These are phyloP conservation scores for Actinopyga echinites DNA, from an alignment of 53 echinoderm and acorn worm genomes.

Conservation along the genomic window DNA sequence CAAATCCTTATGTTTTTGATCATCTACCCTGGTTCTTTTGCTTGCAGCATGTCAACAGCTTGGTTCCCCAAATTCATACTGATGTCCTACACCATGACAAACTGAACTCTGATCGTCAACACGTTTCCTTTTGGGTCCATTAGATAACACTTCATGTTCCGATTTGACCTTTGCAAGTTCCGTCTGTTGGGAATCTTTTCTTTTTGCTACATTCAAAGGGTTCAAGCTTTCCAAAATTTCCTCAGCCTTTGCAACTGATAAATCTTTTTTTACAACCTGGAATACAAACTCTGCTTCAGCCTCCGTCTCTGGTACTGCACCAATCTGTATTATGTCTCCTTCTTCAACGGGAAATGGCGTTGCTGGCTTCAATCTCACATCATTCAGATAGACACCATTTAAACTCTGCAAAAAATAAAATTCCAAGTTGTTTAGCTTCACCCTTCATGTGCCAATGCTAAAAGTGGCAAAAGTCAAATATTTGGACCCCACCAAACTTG, in stretches of 20 bases:
- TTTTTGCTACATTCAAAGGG: neutral
- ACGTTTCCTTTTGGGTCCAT: constrained; percentile 30
- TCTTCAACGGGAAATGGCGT: constrained; percentile 47
- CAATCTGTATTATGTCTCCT: constrained; percentile 75
- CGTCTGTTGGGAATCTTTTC: neutral
- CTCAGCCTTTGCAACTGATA: constrained; percentile 39
- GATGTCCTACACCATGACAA: neutral
- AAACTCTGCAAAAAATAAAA: constrained; percentile 65
- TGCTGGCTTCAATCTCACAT: constrained; percentile 45
- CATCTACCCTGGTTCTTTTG: neutral
- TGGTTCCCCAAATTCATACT: neutral
- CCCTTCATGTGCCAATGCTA: neutral
- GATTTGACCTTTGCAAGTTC: neutral
- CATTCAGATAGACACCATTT: constrained; percentile 81
- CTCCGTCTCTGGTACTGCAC: constrained; percentile 43
- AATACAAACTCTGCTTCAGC: constrained; percentile 70
- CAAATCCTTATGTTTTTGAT: too few species aligned
- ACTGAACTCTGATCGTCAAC: neutral
- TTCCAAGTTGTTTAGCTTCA: too few species aligned
- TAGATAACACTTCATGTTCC: neutral
- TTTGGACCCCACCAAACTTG: too few species aligned
- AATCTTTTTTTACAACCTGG: constrained; percentile 2
- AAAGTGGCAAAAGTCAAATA: neutral
- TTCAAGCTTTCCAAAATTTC: constrained; percentile 36
- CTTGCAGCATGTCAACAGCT: neutral